phyloP scores from a whole-genome alignment of 2,888 invertebrate genomes.

The Pyrgus malvae region DNA sequence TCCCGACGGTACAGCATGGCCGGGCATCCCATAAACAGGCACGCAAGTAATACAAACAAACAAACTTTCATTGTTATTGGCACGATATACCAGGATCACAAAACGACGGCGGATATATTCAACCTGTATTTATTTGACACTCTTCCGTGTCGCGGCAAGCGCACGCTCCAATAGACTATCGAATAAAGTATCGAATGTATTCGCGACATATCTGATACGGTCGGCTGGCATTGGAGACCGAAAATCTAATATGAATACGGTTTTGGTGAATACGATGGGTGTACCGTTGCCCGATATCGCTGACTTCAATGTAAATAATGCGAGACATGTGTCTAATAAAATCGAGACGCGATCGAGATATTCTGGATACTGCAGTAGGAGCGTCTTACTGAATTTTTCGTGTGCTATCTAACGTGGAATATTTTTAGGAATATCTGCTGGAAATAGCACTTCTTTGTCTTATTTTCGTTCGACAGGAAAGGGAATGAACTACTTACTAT shows the following conservation, averaged over 20 bases:
- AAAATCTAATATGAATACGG: conserved; percentile 79
- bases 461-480: too few species aligned
- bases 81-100: conserved; percentile 68
- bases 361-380: conserved; percentile 1
- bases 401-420: too few species aligned
- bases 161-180: conserved; percentile 64
- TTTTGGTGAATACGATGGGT: conserved; percentile 69
- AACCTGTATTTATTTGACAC: conserved; percentile 76
- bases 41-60: conserved; percentile 68
- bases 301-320: conserved; percentile 40
- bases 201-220: conserved; percentile 70
- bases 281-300: conserved; percentile 43
- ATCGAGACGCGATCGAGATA: conserved; percentile 31
- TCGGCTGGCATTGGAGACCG: conserved; percentile 65
- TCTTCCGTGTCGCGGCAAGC: conserved; percentile 63
- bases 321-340: conserved; percentile 42
- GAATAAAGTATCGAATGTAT: conserved; percentile 76
- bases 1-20: conserved; percentile 72
- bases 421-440: too few species aligned
- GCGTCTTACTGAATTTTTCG: too few species aligned
- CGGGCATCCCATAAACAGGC: conserved; percentile 62
- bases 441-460: too few species aligned
- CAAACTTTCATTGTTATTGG: conserved; percentile 75
- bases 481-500: too few species aligned
- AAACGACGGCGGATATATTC: conserved; percentile 70